Percentiles rank a stretch among this genome's conserved stretches.
Evolutionary conservation across 2,113 vertebrate genomes (phyloP).

Genomic region (mouse (Mus musculus)): DNA sequence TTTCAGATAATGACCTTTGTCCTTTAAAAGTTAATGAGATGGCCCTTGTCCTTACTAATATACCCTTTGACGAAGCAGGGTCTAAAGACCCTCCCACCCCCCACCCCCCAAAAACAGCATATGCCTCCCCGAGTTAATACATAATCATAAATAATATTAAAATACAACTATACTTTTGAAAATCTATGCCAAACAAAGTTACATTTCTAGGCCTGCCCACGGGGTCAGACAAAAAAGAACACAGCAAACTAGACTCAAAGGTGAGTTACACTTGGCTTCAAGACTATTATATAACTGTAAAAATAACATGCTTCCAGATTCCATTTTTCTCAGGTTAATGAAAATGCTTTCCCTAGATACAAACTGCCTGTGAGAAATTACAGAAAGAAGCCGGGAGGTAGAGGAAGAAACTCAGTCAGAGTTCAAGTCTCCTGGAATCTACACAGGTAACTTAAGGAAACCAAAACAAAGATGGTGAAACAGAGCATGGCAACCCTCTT

Average conservation of each 20-base stretch:
- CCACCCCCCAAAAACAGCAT: background rate
- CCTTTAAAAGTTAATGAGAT: conserved; percentile 43
- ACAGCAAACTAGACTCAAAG: conserved; percentile 46
- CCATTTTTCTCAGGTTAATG: conserved; percentile 60
- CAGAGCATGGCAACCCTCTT: conserved; percentile 50
- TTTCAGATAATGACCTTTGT: conserved; percentile 50
- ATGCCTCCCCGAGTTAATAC: conserved; percentile 27
- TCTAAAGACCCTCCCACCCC: conserved; percentile 30
- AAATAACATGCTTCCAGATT: conserved; percentile 54
- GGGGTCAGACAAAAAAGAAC: background rate
- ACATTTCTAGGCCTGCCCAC: conserved; percentile 25
- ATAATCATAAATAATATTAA: conserved; percentile 45
- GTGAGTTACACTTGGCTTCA: conserved; percentile 48
- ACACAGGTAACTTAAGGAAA: conserved; percentile 10
- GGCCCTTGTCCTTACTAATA: conserved; percentile 29
- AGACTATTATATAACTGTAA: conserved; percentile 28
- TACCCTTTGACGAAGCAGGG: conserved; percentile 21
- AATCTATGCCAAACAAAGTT: conserved; percentile 18
- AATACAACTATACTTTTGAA: conserved; percentile 49
- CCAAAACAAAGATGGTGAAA: conserved; percentile 36
- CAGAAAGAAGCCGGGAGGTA: background rate
- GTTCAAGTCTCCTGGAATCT: background rate
- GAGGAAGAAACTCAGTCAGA: conserved; percentile 41
- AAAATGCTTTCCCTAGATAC: conserved; percentile 32
- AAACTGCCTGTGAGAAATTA: conserved; percentile 45